Conservation (phyloP, 64 coral and sea anemone species). For the Montipora cactus region DNA sequence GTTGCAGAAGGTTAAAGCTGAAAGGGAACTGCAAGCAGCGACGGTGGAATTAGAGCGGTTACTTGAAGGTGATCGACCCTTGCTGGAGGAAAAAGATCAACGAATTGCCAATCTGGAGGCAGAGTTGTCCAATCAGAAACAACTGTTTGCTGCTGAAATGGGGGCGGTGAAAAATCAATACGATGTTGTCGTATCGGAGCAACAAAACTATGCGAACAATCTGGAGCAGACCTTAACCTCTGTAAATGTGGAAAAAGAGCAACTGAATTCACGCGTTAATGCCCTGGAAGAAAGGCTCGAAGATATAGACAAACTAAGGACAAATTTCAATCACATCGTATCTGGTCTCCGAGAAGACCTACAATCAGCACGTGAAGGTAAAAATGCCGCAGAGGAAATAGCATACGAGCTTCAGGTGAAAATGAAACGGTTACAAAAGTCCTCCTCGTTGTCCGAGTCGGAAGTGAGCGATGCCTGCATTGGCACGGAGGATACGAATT, state of each 20-base stretch:
- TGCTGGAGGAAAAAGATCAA: constrained; percentile 16
- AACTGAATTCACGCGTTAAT: constrained; percentile 34
- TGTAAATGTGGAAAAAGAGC: neutral
- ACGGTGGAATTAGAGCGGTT: neutral
- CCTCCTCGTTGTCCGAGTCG: constrained; percentile 40
- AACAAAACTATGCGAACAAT: constrained; percentile 33
- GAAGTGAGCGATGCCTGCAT: constrained; percentile 47
- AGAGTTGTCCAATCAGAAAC: constrained; percentile 11
- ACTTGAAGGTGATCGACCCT: constrained; percentile 16
- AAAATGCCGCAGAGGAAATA: constrained; percentile 53
- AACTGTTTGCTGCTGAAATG: neutral
- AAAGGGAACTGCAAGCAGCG: constrained; percentile 29
- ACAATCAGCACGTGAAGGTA: constrained; percentile 72
- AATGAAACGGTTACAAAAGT: constrained; percentile 67
- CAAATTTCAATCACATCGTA: constrained; percentile 79
- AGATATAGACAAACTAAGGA: constrained; percentile 51
- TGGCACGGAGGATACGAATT: constrained; percentile 40
- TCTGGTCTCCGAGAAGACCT: constrained; percentile 84
- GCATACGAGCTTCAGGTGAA: constrained; percentile 58
- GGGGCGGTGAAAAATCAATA: constrained; percentile 1
- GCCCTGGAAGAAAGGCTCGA: constrained; percentile 29
- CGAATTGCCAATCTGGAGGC: neutral
- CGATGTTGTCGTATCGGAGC: constrained; percentile 11
- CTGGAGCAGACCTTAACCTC: neutral
- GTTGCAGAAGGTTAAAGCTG: constrained; percentile 5